phyloP scores from a whole-genome alignment of 2,797 vertebrate genomes.

The Gymnoscopelus braueri region DNA sequence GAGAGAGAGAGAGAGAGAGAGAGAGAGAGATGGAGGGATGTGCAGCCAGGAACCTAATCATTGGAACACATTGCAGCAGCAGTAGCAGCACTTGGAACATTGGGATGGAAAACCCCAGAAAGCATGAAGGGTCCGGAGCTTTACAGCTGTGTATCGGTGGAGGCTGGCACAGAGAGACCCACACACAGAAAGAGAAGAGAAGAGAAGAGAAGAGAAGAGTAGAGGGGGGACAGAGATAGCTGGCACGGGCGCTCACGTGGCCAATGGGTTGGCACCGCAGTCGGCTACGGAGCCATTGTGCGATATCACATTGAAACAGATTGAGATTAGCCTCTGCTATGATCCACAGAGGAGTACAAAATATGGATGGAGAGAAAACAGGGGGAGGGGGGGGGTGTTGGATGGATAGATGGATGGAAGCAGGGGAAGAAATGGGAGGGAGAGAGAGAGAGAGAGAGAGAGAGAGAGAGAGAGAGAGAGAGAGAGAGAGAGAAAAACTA shows the following conservation, averaged over 20 bases:
- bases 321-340: slow-evolving; percentile 74
- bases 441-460: slow-evolving; percentile 30
- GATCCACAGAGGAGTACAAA: slow-evolving; percentile 65
- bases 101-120: slow-evolving; percentile 46
- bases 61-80: slow-evolving; percentile 9
- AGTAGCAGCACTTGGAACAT: slow-evolving; percentile 11
- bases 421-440: background rate
- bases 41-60: slow-evolving; percentile 7
- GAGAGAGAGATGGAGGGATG: background rate
- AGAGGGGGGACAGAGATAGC: background rate
- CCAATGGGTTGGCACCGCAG: slow-evolving; percentile 55
- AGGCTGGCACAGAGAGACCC: slow-evolving; percentile 36
- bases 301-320: slow-evolving; percentile 80
- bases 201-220: background rate
- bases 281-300: slow-evolving; percentile 59
- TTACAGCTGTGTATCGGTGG: slow-evolving; percentile 41
- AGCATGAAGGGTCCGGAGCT: slow-evolving; percentile 6
- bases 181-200: background rate
- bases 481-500: slow-evolving; percentile 9
- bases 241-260: slow-evolving; percentile 32
- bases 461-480: slow-evolving; percentile 15
- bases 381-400: slow-evolving; percentile 5
- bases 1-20: background rate
- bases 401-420: slow-evolving; percentile 10
- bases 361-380: slow-evolving; percentile 43